Evolutionary conservation across 1,140 invertebrate species (phyloP).

Genomic region (Pissodes strobi): DNA sequence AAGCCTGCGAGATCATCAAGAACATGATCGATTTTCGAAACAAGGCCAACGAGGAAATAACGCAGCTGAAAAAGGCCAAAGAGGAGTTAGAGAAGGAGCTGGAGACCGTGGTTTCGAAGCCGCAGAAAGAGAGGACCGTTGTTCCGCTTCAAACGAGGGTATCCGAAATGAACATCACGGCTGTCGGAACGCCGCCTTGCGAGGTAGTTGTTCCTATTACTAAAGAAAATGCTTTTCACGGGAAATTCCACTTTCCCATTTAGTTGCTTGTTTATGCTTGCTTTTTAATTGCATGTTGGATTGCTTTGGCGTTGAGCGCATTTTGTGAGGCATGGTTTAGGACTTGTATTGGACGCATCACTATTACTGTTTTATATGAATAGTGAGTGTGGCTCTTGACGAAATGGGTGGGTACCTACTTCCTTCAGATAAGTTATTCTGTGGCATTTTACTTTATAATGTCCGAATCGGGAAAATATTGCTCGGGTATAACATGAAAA

Average conservation of each 20-base stretch:
- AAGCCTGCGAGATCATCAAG: conserved; percentile 54
- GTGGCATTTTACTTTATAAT: no score
- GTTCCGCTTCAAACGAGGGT: neutral
- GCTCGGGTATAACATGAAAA: no score
- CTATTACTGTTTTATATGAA: no score
- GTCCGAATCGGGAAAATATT: no score
- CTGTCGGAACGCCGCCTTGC: conserved; percentile 8
- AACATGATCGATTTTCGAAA: conserved; percentile 48
- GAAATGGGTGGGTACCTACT: no score
- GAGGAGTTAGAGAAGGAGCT: conserved; percentile 36
- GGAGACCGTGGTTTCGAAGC: conserved; percentile 38
- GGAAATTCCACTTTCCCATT: conserved; percentile 17
- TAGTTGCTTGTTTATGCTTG: conserved; percentile 6
- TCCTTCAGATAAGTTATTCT: no score
- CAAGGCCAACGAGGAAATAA: conserved; percentile 51
- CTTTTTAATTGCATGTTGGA: no score
- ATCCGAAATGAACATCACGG: conserved; percentile 5
- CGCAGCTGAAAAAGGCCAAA: conserved; percentile 35
- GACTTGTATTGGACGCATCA: no score
- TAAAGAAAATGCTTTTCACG: conserved; percentile 14
- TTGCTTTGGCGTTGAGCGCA: no score
- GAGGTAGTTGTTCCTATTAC: conserved; percentile 27
- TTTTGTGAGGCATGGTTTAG: no score
- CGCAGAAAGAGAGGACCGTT: conserved; percentile 4
- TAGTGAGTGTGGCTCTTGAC: no score